Conservation (phyloP, 2,888 invertebrate genomes). For the Petrophora chlorosata region DNA sequence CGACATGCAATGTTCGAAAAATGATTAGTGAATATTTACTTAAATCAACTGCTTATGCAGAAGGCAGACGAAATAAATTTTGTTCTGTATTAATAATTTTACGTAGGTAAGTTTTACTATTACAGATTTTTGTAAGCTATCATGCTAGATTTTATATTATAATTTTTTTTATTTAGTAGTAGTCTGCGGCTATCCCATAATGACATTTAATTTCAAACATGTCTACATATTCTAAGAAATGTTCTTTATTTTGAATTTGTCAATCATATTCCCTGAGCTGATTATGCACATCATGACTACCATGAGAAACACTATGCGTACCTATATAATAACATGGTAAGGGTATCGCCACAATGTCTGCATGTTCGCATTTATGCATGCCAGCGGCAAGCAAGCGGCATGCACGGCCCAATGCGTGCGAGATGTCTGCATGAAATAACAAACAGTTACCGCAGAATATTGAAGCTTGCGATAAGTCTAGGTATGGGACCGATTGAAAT, state of each 20-base stretch:
- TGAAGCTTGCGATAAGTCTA: background rate
- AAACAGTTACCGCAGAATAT: slow-evolving; percentile 3
- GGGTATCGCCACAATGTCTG: slow-evolving; percentile 24
- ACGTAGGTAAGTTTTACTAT: too few relatives aligned
- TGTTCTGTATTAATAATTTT: too few relatives aligned
- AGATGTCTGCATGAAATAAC: slow-evolving; percentile 4
- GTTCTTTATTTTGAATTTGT: too few relatives aligned
- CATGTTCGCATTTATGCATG: slow-evolving; percentile 11
- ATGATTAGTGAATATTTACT: too few relatives aligned
- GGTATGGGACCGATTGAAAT: background rate
- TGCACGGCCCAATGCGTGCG: slow-evolving; percentile 1
- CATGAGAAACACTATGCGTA: background rate
- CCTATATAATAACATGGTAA: slow-evolving; percentile 2
- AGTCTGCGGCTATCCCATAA: too few relatives aligned
- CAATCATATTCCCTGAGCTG: background rate
- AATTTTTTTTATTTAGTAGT: too few relatives aligned
- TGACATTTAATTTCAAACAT: too few relatives aligned
- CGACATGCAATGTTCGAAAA: background rate
- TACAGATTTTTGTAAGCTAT: too few relatives aligned
- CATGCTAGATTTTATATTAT: too few relatives aligned
- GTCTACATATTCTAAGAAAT: too few relatives aligned
- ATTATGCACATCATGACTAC: background rate
- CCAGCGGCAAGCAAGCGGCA: slow-evolving; percentile 7
- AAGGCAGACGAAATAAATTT: too few relatives aligned
- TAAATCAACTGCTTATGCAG: too few relatives aligned